These are phyloP conservation scores for Ameiurus melas DNA, from an alignment of 2,113 vertebrate genomes.

Conservation along the genomic window DNA sequence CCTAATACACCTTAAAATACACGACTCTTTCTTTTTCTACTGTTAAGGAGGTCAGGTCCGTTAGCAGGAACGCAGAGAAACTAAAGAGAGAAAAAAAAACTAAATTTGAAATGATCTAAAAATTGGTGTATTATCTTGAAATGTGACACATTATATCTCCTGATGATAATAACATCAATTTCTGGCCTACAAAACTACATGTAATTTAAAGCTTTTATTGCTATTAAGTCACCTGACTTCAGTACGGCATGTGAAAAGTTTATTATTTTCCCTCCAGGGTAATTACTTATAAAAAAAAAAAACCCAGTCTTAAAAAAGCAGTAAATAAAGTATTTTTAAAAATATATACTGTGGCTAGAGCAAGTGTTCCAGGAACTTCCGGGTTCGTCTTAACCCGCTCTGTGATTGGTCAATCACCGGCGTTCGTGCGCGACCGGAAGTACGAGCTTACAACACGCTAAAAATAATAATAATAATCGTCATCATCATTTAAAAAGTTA, in stretches of 20 bases:
- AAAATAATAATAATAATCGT: not conserved
- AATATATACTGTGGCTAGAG: not conserved
- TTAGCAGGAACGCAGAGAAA: no score
- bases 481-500: not conserved
- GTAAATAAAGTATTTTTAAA: not conserved
- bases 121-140: no score
- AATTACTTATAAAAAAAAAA: not conserved
- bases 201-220: not conserved
- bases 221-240: not conserved
- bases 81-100: no score
- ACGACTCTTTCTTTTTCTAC: no score
- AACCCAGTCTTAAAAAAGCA: not conserved
- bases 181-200: not conserved
- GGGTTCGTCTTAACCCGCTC: not conserved
- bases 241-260: not conserved
- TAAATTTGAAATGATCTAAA: no score
- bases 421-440: not conserved
- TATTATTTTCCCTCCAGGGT: not conserved
- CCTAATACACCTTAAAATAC: no score
- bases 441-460: not conserved
- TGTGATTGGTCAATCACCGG: constrained; percentile 5
- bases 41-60: no score
- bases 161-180: no score
- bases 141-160: no score
- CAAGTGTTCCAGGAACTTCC: not conserved